phyloP scores from a whole-genome alignment of 2,888 invertebrate species.

The Frankliniella fusca region DNA sequence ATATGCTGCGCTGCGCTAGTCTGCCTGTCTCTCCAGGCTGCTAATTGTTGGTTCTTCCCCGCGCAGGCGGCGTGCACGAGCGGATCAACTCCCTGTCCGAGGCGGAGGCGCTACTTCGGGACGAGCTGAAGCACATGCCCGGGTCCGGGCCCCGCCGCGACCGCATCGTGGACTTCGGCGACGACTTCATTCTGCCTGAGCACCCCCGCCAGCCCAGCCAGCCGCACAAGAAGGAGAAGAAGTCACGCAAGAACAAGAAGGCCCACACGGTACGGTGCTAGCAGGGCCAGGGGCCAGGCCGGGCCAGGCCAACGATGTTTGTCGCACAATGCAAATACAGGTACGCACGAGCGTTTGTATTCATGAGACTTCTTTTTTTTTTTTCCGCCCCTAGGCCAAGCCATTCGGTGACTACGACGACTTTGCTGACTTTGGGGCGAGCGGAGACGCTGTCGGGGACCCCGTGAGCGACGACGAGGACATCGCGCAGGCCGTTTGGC shows the following conservation, averaged over 20 bases:
- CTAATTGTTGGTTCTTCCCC: not conserved
- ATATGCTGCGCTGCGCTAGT: too few species aligned
- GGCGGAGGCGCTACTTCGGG: not conserved
- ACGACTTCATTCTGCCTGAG: conserved; percentile 2
- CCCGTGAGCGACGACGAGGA: conserved; percentile 11
- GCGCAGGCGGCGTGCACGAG: not conserved
- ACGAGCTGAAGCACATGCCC: not conserved
- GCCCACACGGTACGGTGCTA: not conserved
- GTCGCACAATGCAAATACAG: too few species aligned
- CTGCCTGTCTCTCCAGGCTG: too few species aligned
- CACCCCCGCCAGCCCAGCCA: not conserved
- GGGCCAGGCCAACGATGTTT: too few species aligned
- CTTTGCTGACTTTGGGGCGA: conserved; percentile 13
- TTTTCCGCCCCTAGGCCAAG: not conserved
- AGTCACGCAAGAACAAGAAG: not conserved
- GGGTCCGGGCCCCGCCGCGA: too few species aligned
- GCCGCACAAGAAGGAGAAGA: not conserved
- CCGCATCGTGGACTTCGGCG: not conserved
- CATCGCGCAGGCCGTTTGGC: conserved; percentile 14
- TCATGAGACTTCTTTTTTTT: not conserved
- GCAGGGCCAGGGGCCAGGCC: not conserved
- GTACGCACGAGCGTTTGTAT: too few species aligned
- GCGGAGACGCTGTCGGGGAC: not conserved
- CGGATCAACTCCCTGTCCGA: conserved; percentile 14
- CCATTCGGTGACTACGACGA: conserved; percentile 4